Evolutionary conservation across 2,797 vertebrate genomes (phyloP).

Genomic region (Botia almorhae): DNA sequence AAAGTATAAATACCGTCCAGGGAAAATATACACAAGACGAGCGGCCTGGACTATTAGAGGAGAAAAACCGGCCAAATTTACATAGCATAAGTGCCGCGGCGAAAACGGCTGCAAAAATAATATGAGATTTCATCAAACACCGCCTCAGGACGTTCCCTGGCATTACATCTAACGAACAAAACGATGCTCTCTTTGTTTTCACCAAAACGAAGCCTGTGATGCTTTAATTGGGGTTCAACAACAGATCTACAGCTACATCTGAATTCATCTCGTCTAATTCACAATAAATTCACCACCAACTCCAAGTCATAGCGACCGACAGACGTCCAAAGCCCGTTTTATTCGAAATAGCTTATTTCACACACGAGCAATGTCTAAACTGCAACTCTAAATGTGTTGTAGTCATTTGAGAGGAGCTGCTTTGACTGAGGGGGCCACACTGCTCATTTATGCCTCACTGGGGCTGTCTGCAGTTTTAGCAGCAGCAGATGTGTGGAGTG

Average conservation of each 20-base stretch:
- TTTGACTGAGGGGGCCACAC: constrained; percentile 37
- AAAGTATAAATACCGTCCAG: constrained; percentile 2
- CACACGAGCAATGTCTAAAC: not conserved
- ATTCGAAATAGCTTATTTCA: not conserved
- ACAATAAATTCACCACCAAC: not conserved
- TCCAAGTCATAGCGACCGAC: not conserved
- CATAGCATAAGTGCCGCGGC: constrained; percentile 43
- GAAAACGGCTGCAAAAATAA: constrained; percentile 12
- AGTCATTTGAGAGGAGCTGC: constrained; percentile 24
- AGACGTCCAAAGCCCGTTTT: constrained; percentile 3
- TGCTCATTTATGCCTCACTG: constrained; percentile 49
- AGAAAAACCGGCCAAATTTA: constrained; percentile 40
- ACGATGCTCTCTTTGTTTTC: constrained; percentile 16
- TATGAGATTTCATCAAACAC: not conserved
- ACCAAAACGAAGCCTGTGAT: constrained; percentile 37
- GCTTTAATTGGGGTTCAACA: constrained; percentile 7
- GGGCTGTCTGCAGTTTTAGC: constrained; percentile 57
- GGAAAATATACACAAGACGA: constrained; percentile 15
- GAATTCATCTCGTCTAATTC: not conserved
- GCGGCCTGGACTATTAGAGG: constrained; percentile 17
- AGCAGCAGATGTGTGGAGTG: constrained; percentile 55
- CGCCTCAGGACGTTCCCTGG: constrained; percentile 18
- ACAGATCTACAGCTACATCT: constrained; percentile 19
- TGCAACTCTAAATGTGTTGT: constrained; percentile 15
- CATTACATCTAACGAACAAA: constrained; percentile 31